These are phyloP conservation scores for Halcyon smyrnensis DNA, from an alignment of 2,797 vertebrate species.

Conservation along the genomic window DNA sequence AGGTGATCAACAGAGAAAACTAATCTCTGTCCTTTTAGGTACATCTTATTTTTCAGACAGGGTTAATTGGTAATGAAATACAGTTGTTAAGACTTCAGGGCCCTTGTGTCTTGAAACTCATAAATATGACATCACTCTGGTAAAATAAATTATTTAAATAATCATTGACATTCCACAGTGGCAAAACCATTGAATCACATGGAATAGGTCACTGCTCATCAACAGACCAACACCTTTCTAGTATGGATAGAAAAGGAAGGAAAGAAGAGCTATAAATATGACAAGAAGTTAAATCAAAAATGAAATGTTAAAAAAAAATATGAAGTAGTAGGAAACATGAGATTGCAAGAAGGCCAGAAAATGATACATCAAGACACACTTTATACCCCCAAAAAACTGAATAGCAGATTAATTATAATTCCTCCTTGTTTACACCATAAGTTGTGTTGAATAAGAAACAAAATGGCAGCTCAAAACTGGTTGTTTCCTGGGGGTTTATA, in stretches of 20 bases:
- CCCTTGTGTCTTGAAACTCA: not conserved
- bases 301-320: not conserved
- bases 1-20: not conserved
- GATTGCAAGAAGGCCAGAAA: not conserved
- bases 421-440: not conserved
- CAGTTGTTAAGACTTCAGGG: not conserved
- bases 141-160: not conserved
- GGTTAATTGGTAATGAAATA: not conserved
- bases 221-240: not conserved
- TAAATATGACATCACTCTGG: not conserved
- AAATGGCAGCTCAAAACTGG: not conserved
- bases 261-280: not conserved
- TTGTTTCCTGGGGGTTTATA: not conserved
- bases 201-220: not conserved
- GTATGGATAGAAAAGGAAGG: not conserved
- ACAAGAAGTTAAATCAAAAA: not conserved
- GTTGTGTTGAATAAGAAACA: not conserved
- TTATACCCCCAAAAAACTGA: not conserved
- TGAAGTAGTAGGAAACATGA: not conserved
- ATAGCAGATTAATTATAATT: not conserved
- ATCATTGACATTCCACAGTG: not conserved
- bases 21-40: not conserved
- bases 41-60: not conserved
- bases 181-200: not conserved
- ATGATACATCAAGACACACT: not conserved